Evolutionary conservation across 2,888 invertebrate genomes (phyloP).

Genomic region (Branchipolynoe longqiensis): DNA sequence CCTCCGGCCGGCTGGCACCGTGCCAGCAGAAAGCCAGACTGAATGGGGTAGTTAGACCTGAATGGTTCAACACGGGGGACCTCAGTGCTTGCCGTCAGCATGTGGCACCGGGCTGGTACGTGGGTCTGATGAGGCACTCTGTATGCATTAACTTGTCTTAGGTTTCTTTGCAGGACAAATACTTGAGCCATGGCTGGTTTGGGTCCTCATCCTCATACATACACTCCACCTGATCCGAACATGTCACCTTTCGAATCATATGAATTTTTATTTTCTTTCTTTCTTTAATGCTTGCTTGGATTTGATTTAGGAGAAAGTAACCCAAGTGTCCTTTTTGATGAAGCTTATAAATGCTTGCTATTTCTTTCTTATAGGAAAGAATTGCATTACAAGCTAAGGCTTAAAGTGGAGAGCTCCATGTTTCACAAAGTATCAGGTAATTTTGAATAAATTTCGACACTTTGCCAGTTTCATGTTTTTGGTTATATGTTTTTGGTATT

Average conservation of each 20-base stretch:
- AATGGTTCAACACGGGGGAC: too few species aligned
- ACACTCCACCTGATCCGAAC: not conserved
- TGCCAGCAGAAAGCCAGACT: too few species aligned
- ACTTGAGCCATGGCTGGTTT: constrained; percentile 27
- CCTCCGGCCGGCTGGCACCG: too few species aligned
- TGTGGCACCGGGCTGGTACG: too few species aligned
- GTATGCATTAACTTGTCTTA: not conserved
- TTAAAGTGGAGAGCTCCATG: constrained; percentile 13
- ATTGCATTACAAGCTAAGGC: constrained; percentile 54
- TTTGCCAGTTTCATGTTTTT: constrained; percentile 26
- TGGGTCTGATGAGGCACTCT: too few species aligned
- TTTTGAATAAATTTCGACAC: constrained; percentile 27
- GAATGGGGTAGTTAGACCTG: too few species aligned
- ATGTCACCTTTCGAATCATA: not conserved
- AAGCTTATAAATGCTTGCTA: constrained; percentile 8
- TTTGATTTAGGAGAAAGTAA: not conserved
- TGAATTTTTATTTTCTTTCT: not conserved
- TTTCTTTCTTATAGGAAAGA: constrained; percentile 47
- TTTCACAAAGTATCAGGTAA: constrained; percentile 43
- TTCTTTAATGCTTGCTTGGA: constrained; percentile 15
- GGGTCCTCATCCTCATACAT: not conserved
- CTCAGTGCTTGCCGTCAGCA: too few species aligned
- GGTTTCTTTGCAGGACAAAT: constrained; percentile 25
- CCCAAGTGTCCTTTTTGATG: not conserved
- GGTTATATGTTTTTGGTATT: not conserved